phyloP scores from a whole-genome alignment of 1,140 invertebrate genomes.

The Heliconius congener region DNA sequence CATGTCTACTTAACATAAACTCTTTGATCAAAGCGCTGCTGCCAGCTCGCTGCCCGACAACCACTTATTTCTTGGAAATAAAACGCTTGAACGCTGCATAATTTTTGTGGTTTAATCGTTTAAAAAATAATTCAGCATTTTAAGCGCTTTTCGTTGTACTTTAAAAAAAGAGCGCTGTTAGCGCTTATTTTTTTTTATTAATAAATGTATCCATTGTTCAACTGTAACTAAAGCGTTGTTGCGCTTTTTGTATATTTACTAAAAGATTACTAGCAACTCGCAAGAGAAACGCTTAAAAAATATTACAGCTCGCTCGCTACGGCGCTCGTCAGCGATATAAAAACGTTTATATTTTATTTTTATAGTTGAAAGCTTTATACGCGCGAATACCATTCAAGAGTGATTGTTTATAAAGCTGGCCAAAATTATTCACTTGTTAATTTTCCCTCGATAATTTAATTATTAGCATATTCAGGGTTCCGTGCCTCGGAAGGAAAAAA shows the following conservation, averaged over 20 bases:
- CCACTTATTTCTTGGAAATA: background rate
- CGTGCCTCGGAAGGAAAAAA: too few relatives aligned
- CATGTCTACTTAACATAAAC: background rate
- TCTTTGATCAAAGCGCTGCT: conserved; percentile 18
- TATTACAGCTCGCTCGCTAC: background rate
- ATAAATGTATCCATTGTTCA: too few relatives aligned
- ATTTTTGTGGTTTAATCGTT: background rate
- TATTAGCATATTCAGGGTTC: background rate
- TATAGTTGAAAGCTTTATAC: background rate
- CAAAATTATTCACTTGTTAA: background rate
- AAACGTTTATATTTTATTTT: background rate
- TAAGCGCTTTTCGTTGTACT: background rate
- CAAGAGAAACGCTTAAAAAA: background rate
- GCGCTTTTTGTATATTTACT: background rate
- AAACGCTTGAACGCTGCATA: conserved; percentile 1
- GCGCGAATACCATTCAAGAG: too few relatives aligned
- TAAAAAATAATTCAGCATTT: background rate
- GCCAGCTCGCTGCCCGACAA: conserved; percentile 24
- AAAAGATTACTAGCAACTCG: background rate
- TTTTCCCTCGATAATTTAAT: background rate
- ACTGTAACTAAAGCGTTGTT: background rate
- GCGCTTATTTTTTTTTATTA: background rate
- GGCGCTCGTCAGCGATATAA: background rate
- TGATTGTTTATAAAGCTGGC: too few relatives aligned
- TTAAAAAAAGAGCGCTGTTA: background rate